Percentiles rank a stretch among this genome's conserved stretches.
Evolutionary conservation across 2,797 vertebrate species (phyloP).

Genomic region (Phoxinus dragarum): DNA sequence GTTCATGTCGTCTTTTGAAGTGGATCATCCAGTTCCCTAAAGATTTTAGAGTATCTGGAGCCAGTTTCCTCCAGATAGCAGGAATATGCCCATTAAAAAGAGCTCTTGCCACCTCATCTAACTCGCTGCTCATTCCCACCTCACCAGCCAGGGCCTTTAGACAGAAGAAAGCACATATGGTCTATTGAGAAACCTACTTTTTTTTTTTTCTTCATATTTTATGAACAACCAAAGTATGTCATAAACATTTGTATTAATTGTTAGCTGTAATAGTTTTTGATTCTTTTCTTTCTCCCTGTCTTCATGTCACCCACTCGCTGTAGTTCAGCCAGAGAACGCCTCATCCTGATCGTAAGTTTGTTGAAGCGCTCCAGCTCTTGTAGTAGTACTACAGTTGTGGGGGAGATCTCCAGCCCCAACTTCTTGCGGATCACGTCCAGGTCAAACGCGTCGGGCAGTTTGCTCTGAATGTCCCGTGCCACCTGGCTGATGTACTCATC

Average conservation of each 20-base stretch:
- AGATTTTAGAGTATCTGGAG: constrained; percentile 92
- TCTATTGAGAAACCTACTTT: background rate
- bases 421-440: constrained; percentile 84
- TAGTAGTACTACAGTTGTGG: constrained; percentile 89
- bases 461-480: constrained; percentile 91
- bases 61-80: constrained; percentile 89
- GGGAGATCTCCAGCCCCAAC: constrained; percentile 78
- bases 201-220: background rate
- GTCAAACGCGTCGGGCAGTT: constrained; percentile 87
- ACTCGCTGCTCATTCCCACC: constrained; percentile 95
- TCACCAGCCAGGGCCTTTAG: constrained; percentile 91
- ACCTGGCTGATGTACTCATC: constrained; percentile 90
- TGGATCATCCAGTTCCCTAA: constrained; percentile 95
- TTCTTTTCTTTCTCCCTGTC: background rate
- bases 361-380: constrained; percentile 96
- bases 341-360: constrained; percentile 86
- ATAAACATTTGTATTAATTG: constrained; percentile 4
- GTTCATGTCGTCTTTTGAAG: constrained; percentile 86
- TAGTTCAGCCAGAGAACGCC: constrained; percentile 85
- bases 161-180: background rate
- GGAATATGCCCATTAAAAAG: constrained; percentile 93
- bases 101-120: constrained; percentile 89
- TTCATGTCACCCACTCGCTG: constrained; percentile 80
- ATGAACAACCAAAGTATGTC: background rate
- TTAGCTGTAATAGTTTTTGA: background rate